A percentile compares a stretch with the other conserved stretches of the same genome.
Conservation (phyloP, 2,113 vertebrate genomes). For the Vidua chalybeata region DNA sequence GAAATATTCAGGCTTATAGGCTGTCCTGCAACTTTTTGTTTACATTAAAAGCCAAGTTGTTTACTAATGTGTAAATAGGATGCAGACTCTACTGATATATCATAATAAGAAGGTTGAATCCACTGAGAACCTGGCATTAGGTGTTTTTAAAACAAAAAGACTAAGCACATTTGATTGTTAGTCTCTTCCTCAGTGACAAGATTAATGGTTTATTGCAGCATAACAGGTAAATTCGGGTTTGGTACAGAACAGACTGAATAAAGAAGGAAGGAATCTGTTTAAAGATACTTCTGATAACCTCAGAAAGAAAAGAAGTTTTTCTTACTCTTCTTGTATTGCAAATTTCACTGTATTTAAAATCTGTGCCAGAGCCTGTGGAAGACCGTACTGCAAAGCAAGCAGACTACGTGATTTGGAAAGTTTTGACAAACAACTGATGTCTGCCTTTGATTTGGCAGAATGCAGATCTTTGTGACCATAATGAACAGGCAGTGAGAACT, state of each 20-base stretch:
- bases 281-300: background rate
- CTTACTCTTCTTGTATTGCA: constrained; percentile 41
- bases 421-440: constrained; percentile 64
- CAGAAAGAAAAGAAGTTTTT: background rate
- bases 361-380: constrained; percentile 75
- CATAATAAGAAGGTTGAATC: background rate
- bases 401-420: constrained; percentile 63
- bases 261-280: background rate
- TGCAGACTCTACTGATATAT: background rate
- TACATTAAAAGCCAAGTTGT: background rate
- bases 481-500: constrained; percentile 40
- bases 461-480: constrained; percentile 71
- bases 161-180: background rate
- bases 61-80: background rate
- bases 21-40: background rate
- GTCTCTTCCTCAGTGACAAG: background rate
- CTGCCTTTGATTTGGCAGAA: constrained; percentile 74
- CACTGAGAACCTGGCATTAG: background rate
- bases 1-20: background rate
- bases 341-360: constrained; percentile 72
- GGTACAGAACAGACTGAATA: background rate
- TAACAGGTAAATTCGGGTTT: background rate
- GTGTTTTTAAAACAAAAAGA: background rate
- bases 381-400: constrained; percentile 70
- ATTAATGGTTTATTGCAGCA: background rate